phyloP scores from a whole-genome alignment of 2,113 vertebrate genomes.

The Bubo scandiacus region DNA sequence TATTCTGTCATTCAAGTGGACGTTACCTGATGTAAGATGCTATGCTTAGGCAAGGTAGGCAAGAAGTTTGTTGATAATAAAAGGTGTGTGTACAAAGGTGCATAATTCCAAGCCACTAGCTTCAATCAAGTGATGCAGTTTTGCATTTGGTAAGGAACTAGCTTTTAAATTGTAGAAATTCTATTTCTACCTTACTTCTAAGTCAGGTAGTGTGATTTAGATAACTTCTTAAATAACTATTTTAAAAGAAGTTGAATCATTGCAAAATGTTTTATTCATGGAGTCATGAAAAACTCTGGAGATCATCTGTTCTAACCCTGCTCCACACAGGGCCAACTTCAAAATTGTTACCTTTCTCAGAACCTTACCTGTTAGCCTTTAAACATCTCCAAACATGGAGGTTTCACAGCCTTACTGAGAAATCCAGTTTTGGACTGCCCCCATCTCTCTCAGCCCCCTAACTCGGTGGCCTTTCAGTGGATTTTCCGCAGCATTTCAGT shows the following conservation, averaged over 20 bases:
- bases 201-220: neutral
- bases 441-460: neutral
- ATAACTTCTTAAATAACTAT: neutral
- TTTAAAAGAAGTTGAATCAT: neutral
- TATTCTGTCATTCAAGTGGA: neutral
- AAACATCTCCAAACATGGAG: neutral
- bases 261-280: neutral
- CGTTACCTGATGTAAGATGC: neutral
- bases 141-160: neutral
- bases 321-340: neutral
- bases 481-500: neutral
- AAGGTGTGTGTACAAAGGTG: neutral
- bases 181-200: neutral
- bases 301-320: neutral
- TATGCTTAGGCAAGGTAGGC: neutral
- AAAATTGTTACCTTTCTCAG: neutral
- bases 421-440: neutral
- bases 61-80: neutral
- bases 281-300: neutral
- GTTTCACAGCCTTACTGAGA: neutral
- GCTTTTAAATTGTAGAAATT: neutral
- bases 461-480: neutral
- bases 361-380: neutral
- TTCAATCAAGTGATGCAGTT: neutral
- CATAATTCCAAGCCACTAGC: neutral